Base-by-base conservation (phyloP, 2,888 invertebrate species). In the Habrosyne pyritoides region DNA sequence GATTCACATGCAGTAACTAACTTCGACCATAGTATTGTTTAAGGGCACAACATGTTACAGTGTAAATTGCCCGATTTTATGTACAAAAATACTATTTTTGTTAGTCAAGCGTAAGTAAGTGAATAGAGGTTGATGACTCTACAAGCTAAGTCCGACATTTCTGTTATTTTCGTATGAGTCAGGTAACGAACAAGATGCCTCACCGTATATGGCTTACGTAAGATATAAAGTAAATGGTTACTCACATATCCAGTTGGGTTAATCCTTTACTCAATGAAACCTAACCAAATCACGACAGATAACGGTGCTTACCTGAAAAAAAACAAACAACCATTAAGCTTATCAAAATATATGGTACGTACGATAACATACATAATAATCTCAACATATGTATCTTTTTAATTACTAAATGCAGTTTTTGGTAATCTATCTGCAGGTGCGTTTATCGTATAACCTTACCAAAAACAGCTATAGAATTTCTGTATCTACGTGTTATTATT, bases 261-360 rank as follows among this genome's bases (percentile, higher is more conserved):
- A 42, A 18, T 36, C 36, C 36, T 36, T 14, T 36, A 36, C n/a
- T 36, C 6, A 36, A 14, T 14, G n/a, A 10, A 28, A 21, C 7
- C 22, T 22, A 47, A 47, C 8, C 10, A 47, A 47, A 22, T 24
- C 8, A 21, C 28, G 47, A 54, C 26, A 21, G 54, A 57, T 53
- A 57, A 28, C 18, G 28, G 57, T 55, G 68, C 84, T 79, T 83
- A 86, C 86, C 86, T 87, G 81, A 65, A 85, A 86, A 75, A n/a
- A 81, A 79, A 75, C 75, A 57, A 66, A 61, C 63, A 56, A 63
- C 62, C 56, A 60, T 57, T 53, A 55, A 54, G 42, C 46, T 42
- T n/a, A 52, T 21, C n/a, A 33, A 33, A 4, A 33, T 12, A 33
- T 0, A 30, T 12, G 12, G 30, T 30, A 12, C 3, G 12, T 30